Evolutionary conservation across 2,797 vertebrate species (phyloP).

Genomic region (Halcyon chelicuti): DNA sequence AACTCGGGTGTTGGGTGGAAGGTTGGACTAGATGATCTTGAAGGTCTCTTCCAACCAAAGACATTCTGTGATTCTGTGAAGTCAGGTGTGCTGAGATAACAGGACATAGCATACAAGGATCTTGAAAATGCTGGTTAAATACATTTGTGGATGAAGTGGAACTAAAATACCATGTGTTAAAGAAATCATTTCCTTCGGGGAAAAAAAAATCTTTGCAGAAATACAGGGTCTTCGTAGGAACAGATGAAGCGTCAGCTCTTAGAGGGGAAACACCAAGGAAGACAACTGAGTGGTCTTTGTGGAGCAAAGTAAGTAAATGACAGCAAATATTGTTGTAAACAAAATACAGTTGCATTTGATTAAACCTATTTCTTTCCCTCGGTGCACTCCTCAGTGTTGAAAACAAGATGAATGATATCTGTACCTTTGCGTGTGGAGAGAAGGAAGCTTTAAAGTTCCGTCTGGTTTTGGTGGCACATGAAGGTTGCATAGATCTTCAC

Average conservation of each 20-base stretch:
- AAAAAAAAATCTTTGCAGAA: neutral
- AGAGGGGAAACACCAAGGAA: neutral
- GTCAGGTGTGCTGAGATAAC: neutral
- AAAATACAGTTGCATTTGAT: neutral
- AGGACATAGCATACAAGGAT: neutral
- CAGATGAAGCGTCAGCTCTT: neutral
- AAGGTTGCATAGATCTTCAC: neutral
- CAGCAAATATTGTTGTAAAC: neutral
- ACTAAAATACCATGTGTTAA: neutral
- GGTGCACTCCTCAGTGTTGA: neutral
- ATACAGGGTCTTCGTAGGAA: neutral
- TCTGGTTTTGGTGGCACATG: rapidly evolving
- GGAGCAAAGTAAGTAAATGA: neutral
- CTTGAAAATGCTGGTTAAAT: neutral
- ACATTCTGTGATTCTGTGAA: neutral
- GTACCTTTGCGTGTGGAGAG: neutral
- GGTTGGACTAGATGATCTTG: too few relatives aligned
- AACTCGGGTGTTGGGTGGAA: neutral
- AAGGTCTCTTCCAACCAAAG: too few relatives aligned
- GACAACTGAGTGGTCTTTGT: neutral
- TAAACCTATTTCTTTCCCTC: neutral
- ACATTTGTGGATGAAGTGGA: neutral
- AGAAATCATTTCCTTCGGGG: neutral
- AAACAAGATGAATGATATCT: neutral
- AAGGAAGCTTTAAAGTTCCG: neutral